phyloP scores from a whole-genome alignment of 1,140 invertebrate genomes.

The Eumaeus atala region DNA sequence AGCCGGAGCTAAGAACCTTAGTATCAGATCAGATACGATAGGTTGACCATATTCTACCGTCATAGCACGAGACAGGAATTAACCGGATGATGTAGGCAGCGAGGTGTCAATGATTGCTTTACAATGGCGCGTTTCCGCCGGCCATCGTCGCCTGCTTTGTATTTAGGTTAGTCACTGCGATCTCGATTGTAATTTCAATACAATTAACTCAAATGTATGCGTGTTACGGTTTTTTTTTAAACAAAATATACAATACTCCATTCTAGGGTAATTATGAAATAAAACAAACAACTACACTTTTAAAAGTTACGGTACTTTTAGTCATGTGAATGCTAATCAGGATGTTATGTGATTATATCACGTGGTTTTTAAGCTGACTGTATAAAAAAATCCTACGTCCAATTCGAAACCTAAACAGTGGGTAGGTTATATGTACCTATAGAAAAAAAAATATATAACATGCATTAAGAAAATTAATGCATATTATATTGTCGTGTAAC shows the following conservation, averaged over 20 bases:
- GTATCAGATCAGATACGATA: too few relatives aligned
- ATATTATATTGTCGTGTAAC: too few relatives aligned
- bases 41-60: conserved; percentile 25
- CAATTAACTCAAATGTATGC: conserved; percentile 46
- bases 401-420: too few relatives aligned
- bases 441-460: too few relatives aligned
- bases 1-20: too few relatives aligned
- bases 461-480: too few relatives aligned
- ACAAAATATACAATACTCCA: conserved; percentile 10
- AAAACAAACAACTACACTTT: not conserved
- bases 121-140: conserved; percentile 64
- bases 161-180: conserved; percentile 70
- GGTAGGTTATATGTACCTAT: too few relatives aligned
- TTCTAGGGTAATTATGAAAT: conserved; percentile 18
- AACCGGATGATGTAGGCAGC: conserved; percentile 54
- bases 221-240: conserved; percentile 24
- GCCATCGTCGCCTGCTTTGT: conserved; percentile 50
- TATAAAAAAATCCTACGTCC: too few relatives aligned
- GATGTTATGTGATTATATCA: too few relatives aligned
- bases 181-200: conserved; percentile 58
- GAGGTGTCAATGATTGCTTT: conserved; percentile 68
- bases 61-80: conserved; percentile 44
- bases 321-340: too few relatives aligned
- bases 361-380: too few relatives aligned
- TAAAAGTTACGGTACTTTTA: conserved; percentile 6